Percentiles rank a stretch among this genome's conserved stretches.
phyloP scores from a whole-genome alignment of 2,113 vertebrate genomes.

The Grallaria varia region DNA sequence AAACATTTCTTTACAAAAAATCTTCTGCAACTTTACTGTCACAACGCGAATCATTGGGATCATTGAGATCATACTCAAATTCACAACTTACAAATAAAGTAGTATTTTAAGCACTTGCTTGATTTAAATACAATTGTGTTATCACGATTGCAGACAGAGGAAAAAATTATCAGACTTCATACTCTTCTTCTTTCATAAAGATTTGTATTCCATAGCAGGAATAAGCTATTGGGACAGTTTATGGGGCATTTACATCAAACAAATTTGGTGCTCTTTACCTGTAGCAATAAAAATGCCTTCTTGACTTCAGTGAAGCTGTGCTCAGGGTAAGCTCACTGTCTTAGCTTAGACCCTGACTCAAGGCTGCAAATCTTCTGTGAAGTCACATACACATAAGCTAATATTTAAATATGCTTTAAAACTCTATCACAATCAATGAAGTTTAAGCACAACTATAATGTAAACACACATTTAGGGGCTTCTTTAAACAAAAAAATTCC shows the following conservation, averaged over 20 bases:
- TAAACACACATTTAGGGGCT: background rate
- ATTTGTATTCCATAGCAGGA: background rate
- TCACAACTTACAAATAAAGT: background rate
- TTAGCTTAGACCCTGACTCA: background rate
- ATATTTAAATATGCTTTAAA: background rate
- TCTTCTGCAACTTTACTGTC: background rate
- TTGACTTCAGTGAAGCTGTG: background rate
- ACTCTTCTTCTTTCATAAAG: background rate
- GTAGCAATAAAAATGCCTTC: background rate
- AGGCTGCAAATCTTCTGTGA: background rate
- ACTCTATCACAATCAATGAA: background rate
- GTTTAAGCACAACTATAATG: background rate
- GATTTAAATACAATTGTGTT: background rate
- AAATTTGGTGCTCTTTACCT: background rate
- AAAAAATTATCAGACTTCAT: background rate
- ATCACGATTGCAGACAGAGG: background rate
- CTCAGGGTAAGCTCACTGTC: background rate
- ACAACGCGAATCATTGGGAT: rapidly evolving
- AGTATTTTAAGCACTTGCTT: background rate
- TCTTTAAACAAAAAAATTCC: background rate
- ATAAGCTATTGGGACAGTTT: background rate
- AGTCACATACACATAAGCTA: background rate
- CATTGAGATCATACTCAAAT: background rate
- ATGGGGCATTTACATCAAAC: background rate
- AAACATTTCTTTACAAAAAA: background rate